These are phyloP conservation scores for Platyscapa corneri DNA, from an alignment of 1,140 invertebrate genomes.

Conservation along the genomic window DNA sequence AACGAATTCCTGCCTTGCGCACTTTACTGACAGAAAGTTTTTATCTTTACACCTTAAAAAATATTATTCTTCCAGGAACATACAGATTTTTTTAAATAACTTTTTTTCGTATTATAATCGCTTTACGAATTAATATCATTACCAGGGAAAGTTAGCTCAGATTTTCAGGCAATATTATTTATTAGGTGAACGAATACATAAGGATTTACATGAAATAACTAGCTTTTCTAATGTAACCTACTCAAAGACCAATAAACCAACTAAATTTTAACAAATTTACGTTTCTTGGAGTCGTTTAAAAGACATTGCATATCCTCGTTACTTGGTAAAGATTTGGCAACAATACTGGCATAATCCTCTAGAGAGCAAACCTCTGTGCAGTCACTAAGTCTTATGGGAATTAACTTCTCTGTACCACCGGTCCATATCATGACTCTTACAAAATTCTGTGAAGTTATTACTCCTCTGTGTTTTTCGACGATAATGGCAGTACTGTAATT, in stretches of 20 bases:
- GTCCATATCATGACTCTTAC: slow-evolving; percentile 28
- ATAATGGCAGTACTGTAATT: slow-evolving; percentile 28
- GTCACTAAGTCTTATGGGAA: slow-evolving; percentile 4
- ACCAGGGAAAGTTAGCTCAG: too few species aligned
- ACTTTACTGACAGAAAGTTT: too few species aligned
- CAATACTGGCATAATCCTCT: background rate
- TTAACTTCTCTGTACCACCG: background rate
- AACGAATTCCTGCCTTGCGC: too few species aligned
- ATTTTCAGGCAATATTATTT: too few species aligned
- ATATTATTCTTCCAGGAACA: too few species aligned
- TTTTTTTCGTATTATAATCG: too few species aligned
- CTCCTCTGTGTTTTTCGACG: slow-evolving; percentile 9
- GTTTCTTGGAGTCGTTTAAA: background rate
- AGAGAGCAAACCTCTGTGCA: slow-evolving; percentile 11
- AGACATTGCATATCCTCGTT: slow-evolving; percentile 17
- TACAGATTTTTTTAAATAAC: too few species aligned
- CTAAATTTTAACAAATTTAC: background rate
- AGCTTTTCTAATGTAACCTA: too few species aligned
- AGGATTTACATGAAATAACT: too few species aligned
- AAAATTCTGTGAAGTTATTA: background rate
- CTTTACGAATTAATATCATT: too few species aligned
- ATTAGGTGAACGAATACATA: too few species aligned
- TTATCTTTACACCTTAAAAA: too few species aligned
- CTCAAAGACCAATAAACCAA: background rate
- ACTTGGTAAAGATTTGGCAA: background rate